Base-by-base conservation (phyloP, 1,140 invertebrate genomes). In the Drosophila takahashii region DNA sequence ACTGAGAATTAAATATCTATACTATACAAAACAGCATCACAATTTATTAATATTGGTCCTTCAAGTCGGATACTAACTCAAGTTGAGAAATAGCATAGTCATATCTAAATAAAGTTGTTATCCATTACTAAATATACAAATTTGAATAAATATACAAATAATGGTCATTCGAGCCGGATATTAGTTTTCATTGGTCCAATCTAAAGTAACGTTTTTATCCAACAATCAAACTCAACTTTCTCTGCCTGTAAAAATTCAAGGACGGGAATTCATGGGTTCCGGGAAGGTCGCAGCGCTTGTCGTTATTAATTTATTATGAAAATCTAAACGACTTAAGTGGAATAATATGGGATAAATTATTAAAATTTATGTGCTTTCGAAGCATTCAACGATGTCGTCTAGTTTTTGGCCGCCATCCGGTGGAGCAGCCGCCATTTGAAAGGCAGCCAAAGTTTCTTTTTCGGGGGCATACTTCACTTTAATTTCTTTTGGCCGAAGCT, bases 341-440 rank as follows among this genome's bases (percentile, higher is more conserved):
- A 87, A 84, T 89, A 87, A 87, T 87, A 87, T 87, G 85, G 84
- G 85, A 87, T 87, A 87, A 87, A 87, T 87, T 87, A 87, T 87
- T 89, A 89, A 87, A 87, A 87, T 87, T 87, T 87, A 87, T 87
- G 84, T 90, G 80, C 85, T 84, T 89, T 79, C 83, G 66, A 79
- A 87, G 66, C 57, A 27, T 59, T 60, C 58, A 42, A 64, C 50
- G 56, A 45, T 58, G 73, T 41, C 52, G 57, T 32, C 75, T 77
- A 70, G 73, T 77, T 36, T 36, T 70, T 36, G 45, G 52, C 15
- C 32, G 58, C 65, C 75, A 51, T 56, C 47, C 65, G 65, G 64
- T 45, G 48, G 26, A 65, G 52, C 51, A 27, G 16, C 18, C 13
- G 45, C 72, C 58, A 73, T 84, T 84, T 84, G 81, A 86, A 77